A percentile compares a stretch with the other conserved stretches of the same genome.
Conservation (phyloP, 2,113 vertebrate genomes). For the Phalacrocorax pelagicus region DNA sequence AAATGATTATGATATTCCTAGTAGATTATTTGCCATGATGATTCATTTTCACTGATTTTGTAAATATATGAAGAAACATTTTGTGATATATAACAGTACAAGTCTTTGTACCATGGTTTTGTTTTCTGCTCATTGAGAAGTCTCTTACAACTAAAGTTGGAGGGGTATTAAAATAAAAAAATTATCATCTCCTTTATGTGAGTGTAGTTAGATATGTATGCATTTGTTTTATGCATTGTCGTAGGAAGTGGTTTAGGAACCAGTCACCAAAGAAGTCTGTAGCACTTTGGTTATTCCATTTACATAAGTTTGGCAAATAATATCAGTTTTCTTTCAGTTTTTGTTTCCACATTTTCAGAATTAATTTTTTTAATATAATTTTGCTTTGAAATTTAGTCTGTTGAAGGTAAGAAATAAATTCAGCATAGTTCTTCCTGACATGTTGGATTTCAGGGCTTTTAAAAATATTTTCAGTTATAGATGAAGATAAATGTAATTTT, state of each 20-base stretch:
- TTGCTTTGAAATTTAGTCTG: neutral
- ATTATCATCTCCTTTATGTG: neutral
- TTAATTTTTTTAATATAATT: neutral
- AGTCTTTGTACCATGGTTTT: neutral
- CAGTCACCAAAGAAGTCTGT: neutral
- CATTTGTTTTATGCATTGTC: neutral
- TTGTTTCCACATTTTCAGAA: neutral
- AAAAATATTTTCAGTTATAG: neutral
- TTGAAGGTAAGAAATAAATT: neutral
- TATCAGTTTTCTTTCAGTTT: neutral
- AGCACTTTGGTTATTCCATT: neutral
- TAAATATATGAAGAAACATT: neutral
- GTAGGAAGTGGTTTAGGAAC: neutral
- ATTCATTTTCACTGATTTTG: neutral
- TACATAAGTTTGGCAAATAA: neutral
- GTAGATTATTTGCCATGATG: neutral
- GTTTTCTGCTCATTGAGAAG: neutral
- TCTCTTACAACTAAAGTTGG: neutral
- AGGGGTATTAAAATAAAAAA: neutral
- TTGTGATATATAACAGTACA: neutral
- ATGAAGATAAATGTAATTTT: neutral
- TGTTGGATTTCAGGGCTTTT: neutral
- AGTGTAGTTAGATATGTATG: neutral
- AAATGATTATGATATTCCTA: neutral
- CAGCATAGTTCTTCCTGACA: neutral